These are phyloP conservation scores for Setipinna tenuifilis DNA, from an alignment of 2,797 vertebrate species.

Conservation along the genomic window DNA sequence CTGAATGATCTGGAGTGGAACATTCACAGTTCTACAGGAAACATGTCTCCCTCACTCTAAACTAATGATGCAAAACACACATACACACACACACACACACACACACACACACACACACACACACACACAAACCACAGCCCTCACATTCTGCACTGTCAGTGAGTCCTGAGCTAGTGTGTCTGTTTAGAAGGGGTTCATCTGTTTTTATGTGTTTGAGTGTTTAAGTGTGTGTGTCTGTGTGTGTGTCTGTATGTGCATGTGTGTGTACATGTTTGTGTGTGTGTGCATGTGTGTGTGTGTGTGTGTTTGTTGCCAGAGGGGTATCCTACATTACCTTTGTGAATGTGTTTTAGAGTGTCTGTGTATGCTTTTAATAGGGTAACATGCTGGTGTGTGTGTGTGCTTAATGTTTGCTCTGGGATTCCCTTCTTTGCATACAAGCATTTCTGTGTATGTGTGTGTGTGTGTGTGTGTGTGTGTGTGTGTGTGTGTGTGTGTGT, in stretches of 20 bases:
- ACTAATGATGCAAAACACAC: no score
- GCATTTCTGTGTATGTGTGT: background rate
- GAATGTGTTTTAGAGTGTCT: background rate
- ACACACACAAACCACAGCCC: no score
- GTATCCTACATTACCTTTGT: background rate
- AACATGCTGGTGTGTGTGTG: background rate
- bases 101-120: no score
- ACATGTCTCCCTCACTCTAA: no score
- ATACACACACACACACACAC: no score
- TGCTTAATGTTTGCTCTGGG: background rate
- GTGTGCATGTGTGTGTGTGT: background rate
- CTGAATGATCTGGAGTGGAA: no score
- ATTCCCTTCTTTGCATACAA: background rate
- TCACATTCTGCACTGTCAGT: no score
- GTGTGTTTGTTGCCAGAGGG: background rate
- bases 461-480: background rate
- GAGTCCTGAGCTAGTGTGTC: background rate
- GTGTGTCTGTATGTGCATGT: background rate
- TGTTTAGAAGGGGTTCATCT: background rate
- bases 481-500: slow-evolving; percentile 16
- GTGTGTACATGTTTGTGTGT: background rate
- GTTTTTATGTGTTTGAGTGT: no score
- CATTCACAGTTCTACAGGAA: no score
- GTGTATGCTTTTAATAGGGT: background rate
- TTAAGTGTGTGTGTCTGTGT: no score